Evolutionary conservation across 1,140 invertebrate genomes (phyloP).

Genomic region (Temnothorax curvispinosus): DNA sequence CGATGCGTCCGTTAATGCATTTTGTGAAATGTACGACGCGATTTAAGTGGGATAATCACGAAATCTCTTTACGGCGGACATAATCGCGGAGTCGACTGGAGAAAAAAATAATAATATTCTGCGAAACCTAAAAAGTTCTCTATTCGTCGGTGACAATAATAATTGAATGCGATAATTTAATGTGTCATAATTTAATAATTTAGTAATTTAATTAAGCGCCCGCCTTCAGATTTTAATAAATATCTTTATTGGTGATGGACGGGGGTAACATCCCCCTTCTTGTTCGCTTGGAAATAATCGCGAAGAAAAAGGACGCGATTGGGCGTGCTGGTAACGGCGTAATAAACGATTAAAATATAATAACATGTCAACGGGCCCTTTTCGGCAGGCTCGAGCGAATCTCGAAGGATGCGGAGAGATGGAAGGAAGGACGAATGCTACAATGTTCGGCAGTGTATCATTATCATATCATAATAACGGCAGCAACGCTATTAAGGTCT

Average conservation of each 20-base stretch:
- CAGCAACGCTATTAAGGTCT: constrained; percentile 76
- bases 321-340: constrained; percentile 43
- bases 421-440: constrained; percentile 44
- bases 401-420: constrained; percentile 10
- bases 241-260: constrained; percentile 35
- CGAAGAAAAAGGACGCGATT: constrained; percentile 2
- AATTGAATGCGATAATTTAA: constrained; percentile 22
- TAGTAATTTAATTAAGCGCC: constrained; percentile 25
- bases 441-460: constrained; percentile 71
- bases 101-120: background rate
- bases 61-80: background rate
- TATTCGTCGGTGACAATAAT: background rate
- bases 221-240: constrained; percentile 32
- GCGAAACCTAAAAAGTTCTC: background rate
- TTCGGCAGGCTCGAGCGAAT: constrained; percentile 33
- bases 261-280: constrained; percentile 32
- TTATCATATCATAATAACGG: constrained; percentile 80
- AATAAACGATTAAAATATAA: constrained; percentile 61
- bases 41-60: background rate
- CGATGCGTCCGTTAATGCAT: background rate
- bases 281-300: constrained; percentile 18
- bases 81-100: background rate
- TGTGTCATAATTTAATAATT: constrained; percentile 12
- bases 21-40: background rate
- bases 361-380: constrained; percentile 43